Conservation (phyloP, 1,140 invertebrate genomes). For the Mylabris phalerata region DNA sequence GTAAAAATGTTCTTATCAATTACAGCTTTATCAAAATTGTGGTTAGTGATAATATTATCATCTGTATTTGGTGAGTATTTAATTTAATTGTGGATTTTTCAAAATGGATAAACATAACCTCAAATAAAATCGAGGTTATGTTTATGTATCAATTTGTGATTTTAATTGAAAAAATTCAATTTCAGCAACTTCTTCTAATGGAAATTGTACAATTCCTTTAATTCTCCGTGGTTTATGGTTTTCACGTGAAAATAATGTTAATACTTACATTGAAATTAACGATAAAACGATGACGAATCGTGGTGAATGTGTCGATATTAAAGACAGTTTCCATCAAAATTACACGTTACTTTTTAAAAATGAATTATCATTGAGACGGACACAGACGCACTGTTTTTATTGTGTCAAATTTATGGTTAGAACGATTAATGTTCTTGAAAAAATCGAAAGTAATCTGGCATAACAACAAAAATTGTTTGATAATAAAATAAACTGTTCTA, state of each 20-base stretch:
- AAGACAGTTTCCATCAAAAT: slow-evolving; percentile 69
- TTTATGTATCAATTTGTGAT: neutral
- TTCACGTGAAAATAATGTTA: slow-evolving; percentile 80
- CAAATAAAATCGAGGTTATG: slow-evolving; percentile 6
- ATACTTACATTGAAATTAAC: slow-evolving; percentile 78
- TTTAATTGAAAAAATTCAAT: neutral
- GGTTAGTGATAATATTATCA: neutral
- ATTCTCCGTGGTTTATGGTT: slow-evolving; percentile 82
- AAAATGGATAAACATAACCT: neutral
- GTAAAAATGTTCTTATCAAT: slow-evolving; percentile 10
- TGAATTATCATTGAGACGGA: slow-evolving; percentile 27
- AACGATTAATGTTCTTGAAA: slow-evolving; percentile 85
- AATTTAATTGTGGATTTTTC: neutral
- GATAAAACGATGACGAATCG: slow-evolving; percentile 63
- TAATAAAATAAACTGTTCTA: slow-evolving; percentile 29
- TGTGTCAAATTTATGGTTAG: slow-evolving; percentile 80
- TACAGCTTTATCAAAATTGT: neutral
- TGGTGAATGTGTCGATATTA: slow-evolving; percentile 65
- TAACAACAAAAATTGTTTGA: neutral
- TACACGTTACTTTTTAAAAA: slow-evolving; percentile 78
- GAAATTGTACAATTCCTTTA: slow-evolving; percentile 59
- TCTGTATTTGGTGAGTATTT: slow-evolving; percentile 1
- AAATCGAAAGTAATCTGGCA: slow-evolving; percentile 65
- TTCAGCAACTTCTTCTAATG: too few relatives aligned
- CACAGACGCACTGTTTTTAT: slow-evolving; percentile 58